These are phyloP conservation scores for Catalaphyllia jardinei DNA, from an alignment of 64 coral and sea anemone species.

Conservation along the genomic window DNA sequence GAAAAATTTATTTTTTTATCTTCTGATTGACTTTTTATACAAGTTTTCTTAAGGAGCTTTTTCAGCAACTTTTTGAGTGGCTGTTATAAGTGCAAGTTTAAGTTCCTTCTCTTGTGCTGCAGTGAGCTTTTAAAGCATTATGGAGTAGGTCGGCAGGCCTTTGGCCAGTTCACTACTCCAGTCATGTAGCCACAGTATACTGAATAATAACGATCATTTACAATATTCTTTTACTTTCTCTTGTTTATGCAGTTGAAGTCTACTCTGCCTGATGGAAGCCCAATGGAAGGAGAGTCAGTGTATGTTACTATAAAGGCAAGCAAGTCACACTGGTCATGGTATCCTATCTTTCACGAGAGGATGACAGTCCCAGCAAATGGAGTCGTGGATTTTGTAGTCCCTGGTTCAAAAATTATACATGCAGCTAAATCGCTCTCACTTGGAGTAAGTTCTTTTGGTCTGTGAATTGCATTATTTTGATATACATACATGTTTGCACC, in stretches of 20 bases:
- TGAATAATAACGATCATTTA: not conserved
- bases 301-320: not conserved
- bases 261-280: slow-evolving; percentile 33
- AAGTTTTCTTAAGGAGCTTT: too few relatives aligned
- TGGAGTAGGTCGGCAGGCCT: not conserved
- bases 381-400: slow-evolving; percentile 14
- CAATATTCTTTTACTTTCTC: not conserved
- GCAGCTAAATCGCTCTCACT: not conserved
- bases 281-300: slow-evolving; percentile 11
- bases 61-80: too few relatives aligned
- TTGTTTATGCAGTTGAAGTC: not conserved
- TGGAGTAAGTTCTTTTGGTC: not conserved
- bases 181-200: not conserved
- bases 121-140: not conserved
- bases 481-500: too few relatives aligned
- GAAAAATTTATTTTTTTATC: too few relatives aligned
- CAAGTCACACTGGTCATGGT: not conserved
- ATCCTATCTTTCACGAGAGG: too few relatives aligned
- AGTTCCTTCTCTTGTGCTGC: too few relatives aligned
- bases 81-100: too few relatives aligned
- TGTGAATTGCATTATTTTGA: not conserved
- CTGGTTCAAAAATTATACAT: not conserved
- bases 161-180: too few relatives aligned
- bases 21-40: too few relatives aligned
- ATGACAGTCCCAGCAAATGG: not conserved